Conservation (phyloP, 2,797 vertebrate species). For the Melanotaenia pygmaea region DNA sequence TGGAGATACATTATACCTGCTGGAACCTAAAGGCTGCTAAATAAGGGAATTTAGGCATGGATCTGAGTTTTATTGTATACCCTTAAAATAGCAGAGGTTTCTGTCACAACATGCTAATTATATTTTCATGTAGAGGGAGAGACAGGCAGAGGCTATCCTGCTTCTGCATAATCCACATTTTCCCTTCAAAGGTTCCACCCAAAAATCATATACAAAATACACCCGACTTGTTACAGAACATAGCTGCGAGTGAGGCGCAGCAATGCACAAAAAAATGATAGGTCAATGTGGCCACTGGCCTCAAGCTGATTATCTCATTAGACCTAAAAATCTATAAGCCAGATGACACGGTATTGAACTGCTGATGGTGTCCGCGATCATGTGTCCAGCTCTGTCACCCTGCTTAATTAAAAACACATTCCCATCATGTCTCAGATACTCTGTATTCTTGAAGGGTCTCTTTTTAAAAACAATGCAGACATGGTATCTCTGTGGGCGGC, state of each 20-base stretch:
- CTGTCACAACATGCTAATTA: constrained; percentile 45
- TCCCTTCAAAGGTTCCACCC: constrained; percentile 12
- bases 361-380: constrained; percentile 31
- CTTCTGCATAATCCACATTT: constrained; percentile 24
- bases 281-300: constrained; percentile 46
- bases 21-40: constrained; percentile 32
- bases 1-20: constrained; percentile 59
- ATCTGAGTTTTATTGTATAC: constrained; percentile 51
- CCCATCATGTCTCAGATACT: constrained; percentile 61
- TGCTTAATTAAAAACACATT: constrained; percentile 55
- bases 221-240: constrained; percentile 20
- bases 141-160: constrained; percentile 19
- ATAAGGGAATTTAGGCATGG: constrained; percentile 42
- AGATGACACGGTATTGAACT: constrained; percentile 54
- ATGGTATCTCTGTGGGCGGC: constrained; percentile 58
- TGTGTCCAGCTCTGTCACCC: constrained; percentile 24
- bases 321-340: constrained; percentile 63
- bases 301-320: constrained; percentile 61
- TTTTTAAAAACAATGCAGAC: constrained; percentile 57
- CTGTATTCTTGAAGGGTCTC: constrained; percentile 42
- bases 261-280: constrained; percentile 47
- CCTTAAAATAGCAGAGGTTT: constrained; percentile 59
- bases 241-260: constrained; percentile 30
- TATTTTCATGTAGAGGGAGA: constrained; percentile 21
- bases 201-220: constrained; percentile 8